These are phyloP conservation scores for Abramis brama DNA, from an alignment of 2,113 vertebrate genomes.

Conservation along the genomic window DNA sequence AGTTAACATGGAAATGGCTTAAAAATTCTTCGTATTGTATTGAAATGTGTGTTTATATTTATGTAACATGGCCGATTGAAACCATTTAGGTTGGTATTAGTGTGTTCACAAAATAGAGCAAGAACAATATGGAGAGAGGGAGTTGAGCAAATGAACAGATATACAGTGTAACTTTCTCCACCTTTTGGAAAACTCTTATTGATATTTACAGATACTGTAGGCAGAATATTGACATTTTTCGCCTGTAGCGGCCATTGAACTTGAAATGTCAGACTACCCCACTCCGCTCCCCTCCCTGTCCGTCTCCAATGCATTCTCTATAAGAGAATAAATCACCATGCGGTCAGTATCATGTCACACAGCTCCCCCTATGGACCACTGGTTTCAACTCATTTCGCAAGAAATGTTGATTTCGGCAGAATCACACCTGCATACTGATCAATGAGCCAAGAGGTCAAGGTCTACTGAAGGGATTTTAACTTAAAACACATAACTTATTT, in stretches of 20 bases:
- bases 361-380: constrained; percentile 11
- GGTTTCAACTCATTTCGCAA: constrained; percentile 19
- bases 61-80: neutral
- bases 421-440: constrained; percentile 21
- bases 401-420: constrained; percentile 23
- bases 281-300: constrained; percentile 48
- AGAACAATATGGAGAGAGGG: neutral
- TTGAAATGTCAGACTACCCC: constrained; percentile 70
- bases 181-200: constrained; percentile 55
- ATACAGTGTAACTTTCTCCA: constrained; percentile 56
- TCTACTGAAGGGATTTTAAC: constrained; percentile 29
- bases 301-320: constrained; percentile 38
- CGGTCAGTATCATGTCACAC: constrained; percentile 14
- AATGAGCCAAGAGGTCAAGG: constrained; percentile 33
- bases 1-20: neutral
- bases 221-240: constrained; percentile 67
- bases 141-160: constrained; percentile 58
- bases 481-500: constrained; percentile 29
- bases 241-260: constrained; percentile 55
- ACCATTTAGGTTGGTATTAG: neutral
- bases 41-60: neutral
- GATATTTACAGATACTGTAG: constrained; percentile 68
- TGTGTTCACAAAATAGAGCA: neutral
- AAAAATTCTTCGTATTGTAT: neutral
- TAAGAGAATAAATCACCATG: constrained; percentile 28